A percentile compares a stretch with the other conserved stretches of the same genome.
phyloP scores from a whole-genome alignment of 2,113 vertebrate species.

The Ophiodon elongatus region DNA sequence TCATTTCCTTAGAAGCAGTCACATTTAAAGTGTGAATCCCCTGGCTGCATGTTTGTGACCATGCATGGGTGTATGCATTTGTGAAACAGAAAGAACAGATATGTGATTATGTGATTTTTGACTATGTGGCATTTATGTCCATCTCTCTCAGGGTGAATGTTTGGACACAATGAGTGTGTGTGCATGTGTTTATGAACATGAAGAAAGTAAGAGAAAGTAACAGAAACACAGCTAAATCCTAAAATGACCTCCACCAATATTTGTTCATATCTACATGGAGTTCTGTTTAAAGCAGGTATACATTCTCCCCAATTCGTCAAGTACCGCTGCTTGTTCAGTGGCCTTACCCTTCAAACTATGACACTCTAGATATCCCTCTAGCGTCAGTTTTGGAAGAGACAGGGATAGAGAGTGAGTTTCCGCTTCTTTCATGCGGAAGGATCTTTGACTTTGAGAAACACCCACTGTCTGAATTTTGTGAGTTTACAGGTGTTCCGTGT shows the following conservation, averaged over 20 bases:
- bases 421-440: too few relatives aligned
- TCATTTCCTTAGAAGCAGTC: slow-evolving; percentile 63
- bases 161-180: neutral
- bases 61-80: neutral
- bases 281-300: neutral
- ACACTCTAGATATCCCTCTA: too few relatives aligned
- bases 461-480: slow-evolving; percentile 5
- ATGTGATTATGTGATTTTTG: neutral
- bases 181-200: neutral
- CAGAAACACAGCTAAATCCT: too few relatives aligned
- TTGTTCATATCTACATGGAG: too few relatives aligned
- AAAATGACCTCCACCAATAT: too few relatives aligned
- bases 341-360: too few relatives aligned
- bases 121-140: neutral
- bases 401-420: too few relatives aligned
- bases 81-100: neutral
- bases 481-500: slow-evolving; percentile 29
- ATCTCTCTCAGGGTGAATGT: neutral
- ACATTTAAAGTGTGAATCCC: slow-evolving; percentile 30
- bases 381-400: too few relatives aligned
- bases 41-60: neutral
- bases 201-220: neutral
- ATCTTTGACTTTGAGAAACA: too few relatives aligned
- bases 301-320: too few relatives aligned
- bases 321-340: too few relatives aligned